Evolutionary conservation across 2,888 invertebrate species (phyloP).

Genomic region (Dendrolimus houi): DNA sequence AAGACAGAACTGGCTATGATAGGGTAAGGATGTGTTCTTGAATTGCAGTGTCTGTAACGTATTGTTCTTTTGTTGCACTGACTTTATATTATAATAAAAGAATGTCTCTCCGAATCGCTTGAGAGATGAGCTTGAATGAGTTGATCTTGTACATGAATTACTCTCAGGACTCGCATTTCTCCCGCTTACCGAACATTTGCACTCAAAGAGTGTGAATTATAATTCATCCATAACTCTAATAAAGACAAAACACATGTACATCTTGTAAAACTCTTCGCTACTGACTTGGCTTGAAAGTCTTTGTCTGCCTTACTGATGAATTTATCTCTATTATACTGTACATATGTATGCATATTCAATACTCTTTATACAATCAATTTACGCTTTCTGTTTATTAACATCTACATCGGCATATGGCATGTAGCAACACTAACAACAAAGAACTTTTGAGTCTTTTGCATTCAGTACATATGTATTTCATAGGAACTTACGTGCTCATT

Average conservation of each 20-base stretch:
- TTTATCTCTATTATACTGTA: conserved; percentile 40
- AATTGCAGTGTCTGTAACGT: conserved; percentile 52
- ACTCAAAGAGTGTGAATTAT: conserved; percentile 18
- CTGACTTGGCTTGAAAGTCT: conserved; percentile 49
- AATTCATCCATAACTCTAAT: conserved; percentile 14
- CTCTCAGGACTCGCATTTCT: conserved; percentile 36
- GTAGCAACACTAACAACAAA: conserved; percentile 62
- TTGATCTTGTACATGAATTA: conserved; percentile 16
- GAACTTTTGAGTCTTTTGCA: conserved; percentile 45
- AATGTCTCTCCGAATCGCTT: conserved; percentile 25
- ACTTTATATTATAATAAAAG: conserved; percentile 13
- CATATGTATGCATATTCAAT: conserved; percentile 27
- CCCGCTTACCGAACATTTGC: conserved; percentile 46
- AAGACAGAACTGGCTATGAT: conserved; percentile 74
- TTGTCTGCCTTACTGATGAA: conserved; percentile 75
- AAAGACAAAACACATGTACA: conserved; percentile 10
- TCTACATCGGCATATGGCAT: conserved; percentile 54
- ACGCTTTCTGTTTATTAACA: conserved; percentile 58
- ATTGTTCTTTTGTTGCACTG: conserved; percentile 50
- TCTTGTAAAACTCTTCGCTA: conserved; percentile 31
- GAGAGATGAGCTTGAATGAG: conserved; percentile 35
- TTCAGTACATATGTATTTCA: conserved; percentile 58
- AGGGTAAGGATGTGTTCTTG: conserved; percentile 73
- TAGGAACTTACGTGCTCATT: not conserved
- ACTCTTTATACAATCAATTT: conserved; percentile 20